Evolutionary conservation across 2,113 vertebrate genomes (phyloP).

Genomic region (Odocoileus hemionus): DNA sequence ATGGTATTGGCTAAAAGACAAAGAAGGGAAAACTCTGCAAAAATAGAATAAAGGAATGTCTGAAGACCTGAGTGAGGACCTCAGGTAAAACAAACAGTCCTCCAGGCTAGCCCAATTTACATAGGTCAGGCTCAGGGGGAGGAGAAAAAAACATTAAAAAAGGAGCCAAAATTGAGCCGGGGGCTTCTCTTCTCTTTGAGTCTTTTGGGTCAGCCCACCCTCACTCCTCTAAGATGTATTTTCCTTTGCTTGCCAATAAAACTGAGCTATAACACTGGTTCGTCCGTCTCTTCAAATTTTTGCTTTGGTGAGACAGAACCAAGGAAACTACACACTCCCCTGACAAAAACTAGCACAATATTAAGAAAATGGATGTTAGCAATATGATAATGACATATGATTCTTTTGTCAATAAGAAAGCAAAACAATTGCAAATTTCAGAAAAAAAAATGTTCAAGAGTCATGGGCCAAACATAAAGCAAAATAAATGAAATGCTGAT

Average conservation of each 20-base stretch:
- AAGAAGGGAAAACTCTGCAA: not conserved
- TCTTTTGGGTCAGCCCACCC: not conserved
- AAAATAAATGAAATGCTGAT: not conserved
- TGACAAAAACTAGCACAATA: not conserved
- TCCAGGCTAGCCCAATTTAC: not conserved
- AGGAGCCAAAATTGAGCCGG: rapidly evolving
- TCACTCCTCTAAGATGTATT: not conserved
- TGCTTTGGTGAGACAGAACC: not conserved
- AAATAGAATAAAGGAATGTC: not conserved
- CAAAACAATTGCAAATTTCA: not conserved
- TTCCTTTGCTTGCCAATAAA: not conserved
- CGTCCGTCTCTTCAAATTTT: not conserved
- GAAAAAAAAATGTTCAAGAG: not conserved
- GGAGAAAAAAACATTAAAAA: not conserved
- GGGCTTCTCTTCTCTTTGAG: not conserved
- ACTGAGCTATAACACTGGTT: not conserved
- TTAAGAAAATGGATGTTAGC: not conserved
- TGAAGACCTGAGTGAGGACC: not conserved
- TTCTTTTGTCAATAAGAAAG: not conserved
- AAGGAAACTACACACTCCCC: not conserved
- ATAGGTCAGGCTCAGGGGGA: not conserved
- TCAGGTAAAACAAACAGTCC: not conserved
- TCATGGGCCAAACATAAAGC: not conserved
- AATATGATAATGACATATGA: not conserved
- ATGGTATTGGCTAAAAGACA: not conserved